phyloP scores from a whole-genome alignment of 2,888 invertebrate species.

The Trissonchulus latispiculum region DNA sequence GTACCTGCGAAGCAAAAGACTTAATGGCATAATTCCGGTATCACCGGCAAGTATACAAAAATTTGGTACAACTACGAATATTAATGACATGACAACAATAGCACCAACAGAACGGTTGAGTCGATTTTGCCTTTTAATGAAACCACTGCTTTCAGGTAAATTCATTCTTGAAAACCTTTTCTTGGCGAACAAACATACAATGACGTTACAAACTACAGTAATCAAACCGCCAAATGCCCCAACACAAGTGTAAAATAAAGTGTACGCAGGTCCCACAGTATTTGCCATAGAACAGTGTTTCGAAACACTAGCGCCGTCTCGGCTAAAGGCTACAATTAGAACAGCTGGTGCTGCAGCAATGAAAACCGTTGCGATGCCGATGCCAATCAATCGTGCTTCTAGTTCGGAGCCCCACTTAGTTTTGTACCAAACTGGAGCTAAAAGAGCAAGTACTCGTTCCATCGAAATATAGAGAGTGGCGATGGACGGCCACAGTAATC shows the following conservation, averaged over 20 bases:
- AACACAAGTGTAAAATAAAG: neutral
- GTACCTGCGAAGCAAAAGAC: neutral
- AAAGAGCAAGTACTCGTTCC: neutral
- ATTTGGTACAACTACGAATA: neutral
- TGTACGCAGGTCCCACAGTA: neutral
- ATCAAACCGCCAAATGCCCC: neutral
- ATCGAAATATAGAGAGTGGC: neutral
- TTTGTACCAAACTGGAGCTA: neutral
- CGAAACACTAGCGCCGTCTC: neutral
- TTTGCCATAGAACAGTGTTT: neutral
- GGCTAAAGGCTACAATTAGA: neutral
- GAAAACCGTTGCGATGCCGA: neutral
- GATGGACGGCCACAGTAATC: neutral
- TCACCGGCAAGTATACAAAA: neutral
- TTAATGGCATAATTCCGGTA: neutral
- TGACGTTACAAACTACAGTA: neutral
- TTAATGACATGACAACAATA: neutral
- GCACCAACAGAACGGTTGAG: neutral
- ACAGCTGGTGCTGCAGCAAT: neutral
- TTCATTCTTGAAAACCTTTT: neutral
- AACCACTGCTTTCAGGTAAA: neutral
- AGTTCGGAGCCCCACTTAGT: neutral
- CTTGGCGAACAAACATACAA: neutral
- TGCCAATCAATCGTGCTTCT: neutral
- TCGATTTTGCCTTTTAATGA: neutral